These are phyloP conservation scores for Druon quercuslanigerum DNA, from an alignment of 1,140 invertebrate species.

Conservation along the genomic window DNA sequence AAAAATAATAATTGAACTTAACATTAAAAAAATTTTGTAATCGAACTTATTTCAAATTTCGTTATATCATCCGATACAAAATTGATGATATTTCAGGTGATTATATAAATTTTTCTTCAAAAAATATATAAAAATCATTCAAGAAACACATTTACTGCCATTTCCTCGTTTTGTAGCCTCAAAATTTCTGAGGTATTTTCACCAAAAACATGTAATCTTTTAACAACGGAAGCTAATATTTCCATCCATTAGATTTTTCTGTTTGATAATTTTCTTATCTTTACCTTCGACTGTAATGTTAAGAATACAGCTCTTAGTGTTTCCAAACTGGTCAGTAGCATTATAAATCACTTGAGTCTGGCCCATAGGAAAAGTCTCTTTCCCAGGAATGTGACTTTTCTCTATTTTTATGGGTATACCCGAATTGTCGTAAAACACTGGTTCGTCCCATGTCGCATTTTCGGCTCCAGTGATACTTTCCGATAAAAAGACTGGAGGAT, in stretches of 20 bases:
- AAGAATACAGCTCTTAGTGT: conserved; percentile 78
- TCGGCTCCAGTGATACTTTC: conserved; percentile 53
- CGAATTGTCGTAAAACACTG: conserved; percentile 83
- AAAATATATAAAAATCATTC: too few relatives aligned
- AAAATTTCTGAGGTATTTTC: too few relatives aligned
- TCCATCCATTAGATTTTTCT: neutral
- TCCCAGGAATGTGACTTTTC: conserved; percentile 47
- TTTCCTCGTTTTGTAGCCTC: too few relatives aligned
- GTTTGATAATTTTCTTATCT: conserved; percentile 1
- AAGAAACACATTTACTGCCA: too few relatives aligned
- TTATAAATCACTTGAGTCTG: conserved; percentile 78
- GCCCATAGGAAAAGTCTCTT: conserved; percentile 76
- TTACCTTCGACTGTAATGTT: conserved; percentile 81
- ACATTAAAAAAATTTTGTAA: too few relatives aligned
- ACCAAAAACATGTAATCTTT: too few relatives aligned
- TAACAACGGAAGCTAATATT: neutral
- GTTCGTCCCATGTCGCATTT: conserved; percentile 80
- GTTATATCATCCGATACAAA: too few relatives aligned
- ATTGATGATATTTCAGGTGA: too few relatives aligned
- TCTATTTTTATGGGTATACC: conserved; percentile 70
- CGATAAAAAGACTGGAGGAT: conserved; percentile 75
- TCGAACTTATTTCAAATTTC: too few relatives aligned
- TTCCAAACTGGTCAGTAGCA: conserved; percentile 78
- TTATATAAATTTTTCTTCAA: too few relatives aligned
- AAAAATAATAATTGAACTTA: too few relatives aligned